Conservation (phyloP, 2,113 vertebrate species). For the Manacus vitellinus region DNA sequence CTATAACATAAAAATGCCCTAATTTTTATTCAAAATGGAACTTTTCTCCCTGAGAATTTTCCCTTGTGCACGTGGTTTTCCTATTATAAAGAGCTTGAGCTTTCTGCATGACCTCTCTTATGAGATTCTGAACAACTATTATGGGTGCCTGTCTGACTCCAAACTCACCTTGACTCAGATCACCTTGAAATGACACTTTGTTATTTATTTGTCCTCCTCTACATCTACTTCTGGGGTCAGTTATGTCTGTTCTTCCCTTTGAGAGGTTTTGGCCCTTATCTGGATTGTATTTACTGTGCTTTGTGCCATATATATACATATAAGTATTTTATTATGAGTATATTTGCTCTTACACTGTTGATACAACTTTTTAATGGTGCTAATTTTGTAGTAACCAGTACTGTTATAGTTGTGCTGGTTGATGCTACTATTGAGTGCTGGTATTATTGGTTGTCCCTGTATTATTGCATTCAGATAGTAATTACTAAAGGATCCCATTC, state of each 20-base stretch:
- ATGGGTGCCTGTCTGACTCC: neutral
- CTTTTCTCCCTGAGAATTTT: neutral
- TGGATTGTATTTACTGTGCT: neutral
- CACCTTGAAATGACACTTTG: neutral
- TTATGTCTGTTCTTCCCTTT: neutral
- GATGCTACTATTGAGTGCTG: neutral
- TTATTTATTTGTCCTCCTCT: neutral
- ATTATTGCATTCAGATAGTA: neutral
- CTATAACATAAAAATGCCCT: neutral
- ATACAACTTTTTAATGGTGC: neutral
- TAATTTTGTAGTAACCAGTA: neutral
- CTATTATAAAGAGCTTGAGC: neutral
- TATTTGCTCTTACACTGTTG: neutral
- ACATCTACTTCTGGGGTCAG: neutral
- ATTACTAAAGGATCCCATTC: neutral
- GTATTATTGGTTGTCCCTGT: neutral
- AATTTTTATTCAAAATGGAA: neutral
- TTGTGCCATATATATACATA: neutral
- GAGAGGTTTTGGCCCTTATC: neutral
- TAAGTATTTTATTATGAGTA: neutral
- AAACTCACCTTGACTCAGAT: accelerated
- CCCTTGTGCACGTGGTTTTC: accelerated
- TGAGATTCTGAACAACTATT: neutral
- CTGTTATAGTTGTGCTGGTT: neutral
- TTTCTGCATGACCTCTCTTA: neutral